These are phyloP conservation scores for Delia radicum DNA, from an alignment of 1,140 invertebrate species.

Conservation along the genomic window DNA sequence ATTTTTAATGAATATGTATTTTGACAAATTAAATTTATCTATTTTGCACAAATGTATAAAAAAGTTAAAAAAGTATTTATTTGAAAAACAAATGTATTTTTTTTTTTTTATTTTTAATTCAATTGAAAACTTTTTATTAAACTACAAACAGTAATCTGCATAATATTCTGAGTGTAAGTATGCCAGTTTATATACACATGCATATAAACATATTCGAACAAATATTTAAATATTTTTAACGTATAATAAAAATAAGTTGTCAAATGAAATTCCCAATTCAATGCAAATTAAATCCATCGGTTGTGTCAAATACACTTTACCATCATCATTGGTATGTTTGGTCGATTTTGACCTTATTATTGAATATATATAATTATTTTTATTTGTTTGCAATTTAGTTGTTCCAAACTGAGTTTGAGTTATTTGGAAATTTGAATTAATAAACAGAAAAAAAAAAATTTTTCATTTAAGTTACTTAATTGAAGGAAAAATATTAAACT, in stretches of 20 bases:
- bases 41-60: too few relatives aligned
- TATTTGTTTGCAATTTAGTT: not conserved
- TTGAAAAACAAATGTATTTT: too few relatives aligned
- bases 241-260: conserved; percentile 23
- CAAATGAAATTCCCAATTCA: conserved; percentile 24
- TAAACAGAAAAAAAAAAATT: not conserved
- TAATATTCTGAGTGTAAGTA: too few relatives aligned
- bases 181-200: not conserved
- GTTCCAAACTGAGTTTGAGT: not conserved
- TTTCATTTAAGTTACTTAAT: too few relatives aligned
- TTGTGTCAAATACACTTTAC: conserved; percentile 23
- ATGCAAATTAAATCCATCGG: conserved; percentile 23
- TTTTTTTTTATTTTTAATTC: not conserved
- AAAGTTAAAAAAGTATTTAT: too few relatives aligned
- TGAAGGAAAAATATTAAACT: too few relatives aligned
- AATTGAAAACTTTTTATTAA: too few relatives aligned
- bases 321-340: conserved; percentile 10
- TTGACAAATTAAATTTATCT: too few relatives aligned
- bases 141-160: not conserved
- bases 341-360: conserved; percentile 22
- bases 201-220: not conserved
- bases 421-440: not conserved
- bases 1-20: too few relatives aligned
- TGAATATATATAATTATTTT: not conserved
- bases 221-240: not conserved